Evolutionary conservation across 2,888 invertebrate genomes (phyloP), one percentile per base, ranked within the genome.

Genomic region (Aphodius sticticus): DNA sequence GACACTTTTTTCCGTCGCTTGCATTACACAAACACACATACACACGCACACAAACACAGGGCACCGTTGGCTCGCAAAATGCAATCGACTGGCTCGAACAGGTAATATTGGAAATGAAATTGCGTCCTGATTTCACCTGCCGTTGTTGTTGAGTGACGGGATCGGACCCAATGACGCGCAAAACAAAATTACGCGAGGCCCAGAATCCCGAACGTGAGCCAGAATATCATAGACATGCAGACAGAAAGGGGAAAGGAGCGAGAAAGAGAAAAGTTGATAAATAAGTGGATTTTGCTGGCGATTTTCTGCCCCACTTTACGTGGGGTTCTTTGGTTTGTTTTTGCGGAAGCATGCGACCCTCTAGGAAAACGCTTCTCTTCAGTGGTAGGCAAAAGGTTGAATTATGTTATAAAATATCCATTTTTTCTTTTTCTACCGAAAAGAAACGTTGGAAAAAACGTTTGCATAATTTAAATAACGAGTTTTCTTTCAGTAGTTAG

Each of bases 91-190:
- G 37, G 37, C 35, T 35, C 37, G 74, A 37, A n/a, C 74, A 35
- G 74, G 74, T 74, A 74, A 74, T 74, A 74, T 74, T 74, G 74
- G 74, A 74, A 74, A 74, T 74, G 74, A 74, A 74, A 74, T 74
- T 74, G 36, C 74, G 37, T 37, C 37, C 53, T 53, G 53, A 53
- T 53, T 53, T 53, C 53, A 9, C 53, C 53, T 26, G 26, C 26
- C 53, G 53, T 12, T 53, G 53, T 53, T 53, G 53, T 74, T 74
- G 74, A 74, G 37, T 74, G 74, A 74, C 37, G 74, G n/a, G 36
- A 37, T 35, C 37, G 74, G 37, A 15, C 14, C 35, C 74, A 37
- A 74, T 74, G 74, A 74, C 37, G 74, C 37, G 74, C 37, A 35
- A 74, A 74, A 74, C 74, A 37, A 74, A 74, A 74, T 74, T 74